Evolutionary conservation across 64 coral and sea anemone genomes (phyloP), one percentile per base, ranked within the genome.

Genomic region (Stichodactyla helianthus): DNA sequence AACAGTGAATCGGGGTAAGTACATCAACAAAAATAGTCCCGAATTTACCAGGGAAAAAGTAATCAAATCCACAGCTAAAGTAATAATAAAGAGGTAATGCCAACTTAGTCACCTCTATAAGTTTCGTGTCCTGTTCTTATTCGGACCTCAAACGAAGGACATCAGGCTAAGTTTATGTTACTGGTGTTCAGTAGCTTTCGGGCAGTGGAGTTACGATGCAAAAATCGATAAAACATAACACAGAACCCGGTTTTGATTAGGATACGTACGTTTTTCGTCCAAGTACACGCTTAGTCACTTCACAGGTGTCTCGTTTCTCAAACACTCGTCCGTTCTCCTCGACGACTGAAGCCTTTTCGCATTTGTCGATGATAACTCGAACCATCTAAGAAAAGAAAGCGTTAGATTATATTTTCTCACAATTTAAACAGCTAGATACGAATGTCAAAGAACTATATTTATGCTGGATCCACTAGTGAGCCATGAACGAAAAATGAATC

Each of bases 291-390:
- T 63, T 50, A 18, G 83, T 58, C 14, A 60, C 59, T 63, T 91
- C 90, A 60, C 90, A 91, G 6, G 10, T 54, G 4, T 52, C 60
- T 52, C 90, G 60, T 20, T 91, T 86, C 31, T 91, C 90, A 27
- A 91, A 19, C 8, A 91, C 77, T 57, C 64, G 77, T 51, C 90
- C 90, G 71, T 87, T 53, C 62, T 94, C 88, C 16, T 90, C 92
- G 19, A 90, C 88, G 28, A 94, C 84, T 27, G 79, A 50, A 6
- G 92, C 85, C n/a, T 81, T 44, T 26, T 86, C 71, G 53, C 92
- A 94, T 61, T 80, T 58, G 53, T 94, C 92, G 9, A 94, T 94
- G 23, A 86, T 79, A 52, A 94, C 13, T 5, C 55, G 84, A n/a
- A 94, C 80, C 65, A 89, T 86, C 92, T 54, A 44, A 62, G 71